Base-by-base conservation (phyloP, 2,888 invertebrate genomes). In the Dascillus cervinus region DNA sequence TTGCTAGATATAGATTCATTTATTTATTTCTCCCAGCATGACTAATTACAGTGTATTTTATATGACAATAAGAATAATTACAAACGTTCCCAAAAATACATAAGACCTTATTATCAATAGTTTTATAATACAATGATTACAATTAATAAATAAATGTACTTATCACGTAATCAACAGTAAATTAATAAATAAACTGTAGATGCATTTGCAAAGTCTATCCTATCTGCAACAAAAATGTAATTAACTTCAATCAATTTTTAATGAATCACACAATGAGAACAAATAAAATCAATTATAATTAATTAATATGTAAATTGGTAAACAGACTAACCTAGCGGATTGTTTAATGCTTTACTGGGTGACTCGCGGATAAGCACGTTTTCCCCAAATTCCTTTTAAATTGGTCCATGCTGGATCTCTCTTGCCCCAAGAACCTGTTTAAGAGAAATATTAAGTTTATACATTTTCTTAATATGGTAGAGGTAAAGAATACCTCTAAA, bases 371-470 rank as follows among this genome's bases (percentile, higher is more conserved):
- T 48, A 66, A 58, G 63, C 62, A 38, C 83, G 72, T 61, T 83
- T 82, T 50, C 84, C 84, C 84, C 84, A 84, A 64, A 83, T 75
- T 37, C 83, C 83, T 64, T 81, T 79, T 48, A 84, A 67, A 60
- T 82, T 82, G 58, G 79, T 81, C 84, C 83, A 83, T 58, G 79
- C 80, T 6, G 82, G 80, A 54, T 83, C 81, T 5, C 83, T 72
- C 65, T 83, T 83, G 55, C 80, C 82, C 79, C 81, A 82, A 56
- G 78, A 72, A 55, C 81, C 79, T 79, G 67, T 10, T 15, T 13
- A 26, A 30, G 30, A 41, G 28, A 32, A 26, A 21, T 17, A 6
- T 17, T 6, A 17, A 17, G 8, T 17, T 17, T 17, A 17, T 8
- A 8, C 17, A 17, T 17, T 17, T 17, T 4, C 17, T 17, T 6